Evolutionary conservation across 2,888 invertebrate genomes (phyloP).

Genomic region (Lapara coniferarum): DNA sequence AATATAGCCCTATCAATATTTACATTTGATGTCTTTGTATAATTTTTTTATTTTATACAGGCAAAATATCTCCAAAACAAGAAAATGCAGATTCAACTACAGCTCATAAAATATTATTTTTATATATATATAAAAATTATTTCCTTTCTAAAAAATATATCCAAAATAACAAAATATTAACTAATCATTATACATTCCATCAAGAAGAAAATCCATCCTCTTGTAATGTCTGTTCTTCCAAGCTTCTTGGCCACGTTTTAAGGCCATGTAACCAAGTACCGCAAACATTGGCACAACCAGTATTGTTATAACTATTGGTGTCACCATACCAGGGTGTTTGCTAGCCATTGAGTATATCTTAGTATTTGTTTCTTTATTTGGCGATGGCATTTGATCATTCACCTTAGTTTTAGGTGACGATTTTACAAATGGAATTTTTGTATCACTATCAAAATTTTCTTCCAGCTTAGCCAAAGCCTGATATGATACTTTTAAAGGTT

Average conservation of each 20-base stretch:
- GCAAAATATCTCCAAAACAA: constrained; percentile 18
- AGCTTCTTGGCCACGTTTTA: constrained; percentile 89
- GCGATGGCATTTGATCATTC: constrained; percentile 49
- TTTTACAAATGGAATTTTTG: constrained; percentile 35
- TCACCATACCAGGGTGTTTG: constrained; percentile 86
- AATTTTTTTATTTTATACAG: not conserved
- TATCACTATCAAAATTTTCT: constrained; percentile 38
- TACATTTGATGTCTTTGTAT: not conserved
- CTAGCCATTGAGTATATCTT: constrained; percentile 41
- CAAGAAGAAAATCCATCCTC: constrained; percentile 94
- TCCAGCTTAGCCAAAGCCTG: constrained; percentile 55
- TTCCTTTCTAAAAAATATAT: not conserved
- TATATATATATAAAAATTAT: not conserved
- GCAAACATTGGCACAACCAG: constrained; percentile 89
- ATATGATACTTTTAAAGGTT: constrained; percentile 60
- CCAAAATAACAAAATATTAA: constrained; percentile 20
- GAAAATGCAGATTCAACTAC: too few species aligned
- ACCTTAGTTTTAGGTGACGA: constrained; percentile 47
- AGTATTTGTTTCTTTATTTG: constrained; percentile 39
- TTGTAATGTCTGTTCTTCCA: constrained; percentile 94
- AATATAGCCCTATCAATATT: not conserved
- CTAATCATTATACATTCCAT: constrained; percentile 94
- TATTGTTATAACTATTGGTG: constrained; percentile 89
- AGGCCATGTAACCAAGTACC: constrained; percentile 85
- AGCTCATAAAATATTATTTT: not conserved